phyloP scores from a whole-genome alignment of 2,113 vertebrate genomes.

The Etheostoma cragini region DNA sequence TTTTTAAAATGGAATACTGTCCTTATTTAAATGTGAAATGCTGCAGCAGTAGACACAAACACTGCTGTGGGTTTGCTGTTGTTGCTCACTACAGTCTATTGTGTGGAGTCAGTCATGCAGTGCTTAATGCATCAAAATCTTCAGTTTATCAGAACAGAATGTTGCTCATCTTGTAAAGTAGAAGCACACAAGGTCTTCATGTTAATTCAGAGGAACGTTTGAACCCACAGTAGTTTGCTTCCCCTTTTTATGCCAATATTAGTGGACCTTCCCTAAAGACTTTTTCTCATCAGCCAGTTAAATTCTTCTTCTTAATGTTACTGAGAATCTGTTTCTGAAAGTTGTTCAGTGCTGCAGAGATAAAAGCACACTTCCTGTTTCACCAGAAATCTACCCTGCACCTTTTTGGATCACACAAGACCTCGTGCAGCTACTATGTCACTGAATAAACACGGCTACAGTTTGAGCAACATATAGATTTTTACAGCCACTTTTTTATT shows the following conservation, averaged over 20 bases:
- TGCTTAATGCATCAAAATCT: constrained; percentile 57
- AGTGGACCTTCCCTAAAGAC: neutral
- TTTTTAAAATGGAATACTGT: neutral
- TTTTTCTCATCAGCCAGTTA: constrained; percentile 25
- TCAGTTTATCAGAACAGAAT: constrained; percentile 64
- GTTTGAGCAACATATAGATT: constrained; percentile 34
- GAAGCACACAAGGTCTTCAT: constrained; percentile 37
- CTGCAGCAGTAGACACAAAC: neutral
- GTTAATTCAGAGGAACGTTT: constrained; percentile 48
- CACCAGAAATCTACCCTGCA: constrained; percentile 65
- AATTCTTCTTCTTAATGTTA: constrained; percentile 16
- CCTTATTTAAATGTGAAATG: constrained; percentile 5
- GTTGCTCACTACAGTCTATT: neutral
- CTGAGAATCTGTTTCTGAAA: constrained; percentile 55
- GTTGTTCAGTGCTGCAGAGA: constrained; percentile 65
- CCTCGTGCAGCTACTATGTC: constrained; percentile 31
- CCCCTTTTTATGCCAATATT: constrained; percentile 26
- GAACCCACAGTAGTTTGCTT: constrained; percentile 35
- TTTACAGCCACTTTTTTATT: constrained; percentile 34
- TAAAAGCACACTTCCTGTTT: constrained; percentile 79
- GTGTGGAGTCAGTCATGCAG: constrained; percentile 30
- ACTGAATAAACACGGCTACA: constrained; percentile 37
- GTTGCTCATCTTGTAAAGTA: constrained; percentile 67
- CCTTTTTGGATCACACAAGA: constrained; percentile 55
- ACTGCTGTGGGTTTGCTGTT: neutral